Evolutionary conservation across 2,113 vertebrate genomes (phyloP).

Genomic region (Heptranchias perlo): DNA sequence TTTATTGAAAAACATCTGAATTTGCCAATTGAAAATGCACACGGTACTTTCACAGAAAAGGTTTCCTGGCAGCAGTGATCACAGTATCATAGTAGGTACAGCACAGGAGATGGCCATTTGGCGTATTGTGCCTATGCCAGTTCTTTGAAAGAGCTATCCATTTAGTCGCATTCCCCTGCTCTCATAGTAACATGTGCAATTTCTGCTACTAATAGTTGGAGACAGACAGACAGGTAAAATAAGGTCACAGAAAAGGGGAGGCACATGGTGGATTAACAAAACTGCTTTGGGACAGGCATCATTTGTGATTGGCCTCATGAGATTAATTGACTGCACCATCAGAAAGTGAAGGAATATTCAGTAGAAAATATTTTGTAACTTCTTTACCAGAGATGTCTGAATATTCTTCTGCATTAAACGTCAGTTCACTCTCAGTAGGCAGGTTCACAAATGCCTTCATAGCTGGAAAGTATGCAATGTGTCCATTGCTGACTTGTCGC

Average conservation of each 20-base stretch:
- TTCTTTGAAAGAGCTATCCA: no score
- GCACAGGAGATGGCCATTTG: no score
- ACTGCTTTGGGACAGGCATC: background rate
- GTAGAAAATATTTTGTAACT: background rate
- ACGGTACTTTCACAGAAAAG: background rate
- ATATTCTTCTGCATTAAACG: conserved; percentile 97
- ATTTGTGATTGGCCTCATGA: background rate
- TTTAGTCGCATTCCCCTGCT: no score
- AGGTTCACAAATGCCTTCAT: conserved; percentile 99
- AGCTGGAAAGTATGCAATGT: conserved; percentile 97
- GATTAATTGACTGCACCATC: background rate
- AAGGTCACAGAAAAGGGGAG: background rate
- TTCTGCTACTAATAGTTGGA: background rate
- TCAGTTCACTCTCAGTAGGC: conserved; percentile 94
- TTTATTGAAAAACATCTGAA: conserved; percentile 6
- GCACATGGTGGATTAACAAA: background rate
- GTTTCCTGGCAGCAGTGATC: background rate
- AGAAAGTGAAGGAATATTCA: background rate
- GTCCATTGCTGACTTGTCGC: conserved; percentile 95
- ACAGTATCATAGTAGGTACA: no score
- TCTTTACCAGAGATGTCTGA: conserved; percentile 91
- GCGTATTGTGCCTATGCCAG: no score
- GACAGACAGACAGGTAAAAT: conserved; percentile 6
- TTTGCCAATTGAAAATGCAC: conserved; percentile 4
- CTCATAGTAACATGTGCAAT: no score